A percentile compares a stretch with the other conserved stretches of the same genome.
These are phyloP conservation scores for Tuberolachnus salignus DNA, from an alignment of 2,888 invertebrate species.

Conservation along the genomic window DNA sequence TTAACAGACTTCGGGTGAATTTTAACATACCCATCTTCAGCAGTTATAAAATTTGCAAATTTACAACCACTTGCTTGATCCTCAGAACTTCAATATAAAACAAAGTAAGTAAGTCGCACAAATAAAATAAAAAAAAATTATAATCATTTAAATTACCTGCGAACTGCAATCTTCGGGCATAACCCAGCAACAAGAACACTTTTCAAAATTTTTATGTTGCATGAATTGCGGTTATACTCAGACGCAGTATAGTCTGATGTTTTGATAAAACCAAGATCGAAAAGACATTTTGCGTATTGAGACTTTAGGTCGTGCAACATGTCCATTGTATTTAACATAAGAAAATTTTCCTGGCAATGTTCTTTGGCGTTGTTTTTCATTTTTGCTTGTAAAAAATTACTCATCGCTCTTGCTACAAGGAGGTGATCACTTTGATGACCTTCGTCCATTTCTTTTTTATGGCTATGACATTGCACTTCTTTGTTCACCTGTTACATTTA, in stretches of 20 bases:
- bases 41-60: constrained; percentile 62
- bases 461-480: constrained; percentile 65
- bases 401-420: constrained; percentile 66
- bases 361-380: constrained; percentile 61
- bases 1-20: constrained; percentile 85
- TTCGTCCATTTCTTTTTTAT: constrained; percentile 68
- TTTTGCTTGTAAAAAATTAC: constrained; percentile 50
- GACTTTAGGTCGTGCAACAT: constrained; percentile 79
- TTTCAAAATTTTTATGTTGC: constrained; percentile 78
- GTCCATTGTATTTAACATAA: constrained; percentile 71
- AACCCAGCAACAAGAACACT: constrained; percentile 86
- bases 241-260: constrained; percentile 66
- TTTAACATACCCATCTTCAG: constrained; percentile 69
- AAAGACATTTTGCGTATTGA: constrained; percentile 77
- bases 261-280: constrained; percentile 76
- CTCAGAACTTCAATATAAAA: constrained; percentile 50
- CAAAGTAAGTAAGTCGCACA: neutral
- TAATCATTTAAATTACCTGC: constrained; percentile 65
- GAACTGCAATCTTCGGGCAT: constrained; percentile 83
- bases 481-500: constrained; percentile 67
- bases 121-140: neutral
- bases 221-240: constrained; percentile 75
- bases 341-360: constrained; percentile 78
- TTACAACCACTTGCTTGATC: constrained; percentile 39
- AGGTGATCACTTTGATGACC: constrained; percentile 80